Evolutionary conservation across 2,888 invertebrate genomes (phyloP).

Genomic region (Diloba caeruleocephala): DNA sequence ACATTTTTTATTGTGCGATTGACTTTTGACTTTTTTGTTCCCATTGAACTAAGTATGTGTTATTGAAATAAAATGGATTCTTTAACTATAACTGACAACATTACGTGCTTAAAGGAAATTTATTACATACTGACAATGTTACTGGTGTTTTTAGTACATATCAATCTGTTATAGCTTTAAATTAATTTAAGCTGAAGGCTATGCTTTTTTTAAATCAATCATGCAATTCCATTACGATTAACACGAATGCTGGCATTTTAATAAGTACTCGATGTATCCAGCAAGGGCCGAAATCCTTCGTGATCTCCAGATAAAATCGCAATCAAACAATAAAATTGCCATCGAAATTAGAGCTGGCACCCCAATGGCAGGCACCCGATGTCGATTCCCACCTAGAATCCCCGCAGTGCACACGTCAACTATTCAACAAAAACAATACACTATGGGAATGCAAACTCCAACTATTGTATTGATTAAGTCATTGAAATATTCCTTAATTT

Average conservation of each 20-base stretch:
- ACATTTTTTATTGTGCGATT: slow-evolving; percentile 79
- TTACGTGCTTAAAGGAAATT: too few relatives aligned
- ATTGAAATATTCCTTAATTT: slow-evolving; percentile 82
- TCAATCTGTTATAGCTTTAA: slow-evolving; percentile 26
- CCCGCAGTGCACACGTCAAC: slow-evolving; percentile 71
- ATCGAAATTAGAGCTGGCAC: slow-evolving; percentile 75
- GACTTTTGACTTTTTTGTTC: slow-evolving; percentile 73
- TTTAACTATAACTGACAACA: background rate
- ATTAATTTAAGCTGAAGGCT: slow-evolving; percentile 7
- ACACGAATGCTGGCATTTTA: slow-evolving; percentile 51
- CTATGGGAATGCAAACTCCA: slow-evolving; percentile 83
- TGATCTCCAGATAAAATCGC: slow-evolving; percentile 86
- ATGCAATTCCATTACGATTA: slow-evolving; percentile 51
- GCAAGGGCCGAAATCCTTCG: slow-evolving; percentile 78
- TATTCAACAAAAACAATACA: slow-evolving; percentile 82
- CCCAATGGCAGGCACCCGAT: slow-evolving; percentile 76
- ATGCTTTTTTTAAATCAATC: slow-evolving; percentile 49
- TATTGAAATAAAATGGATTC: slow-evolving; percentile 14
- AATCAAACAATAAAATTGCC: slow-evolving; percentile 81
- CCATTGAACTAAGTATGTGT: slow-evolving; percentile 38
- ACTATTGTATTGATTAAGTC: slow-evolving; percentile 87
- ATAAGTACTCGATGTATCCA: slow-evolving; percentile 47
- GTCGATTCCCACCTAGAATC: slow-evolving; percentile 80
- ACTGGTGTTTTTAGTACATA: background rate
- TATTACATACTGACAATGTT: too few relatives aligned